phyloP scores from a whole-genome alignment of 2,113 vertebrate species.

The Prolemur simus region DNA sequence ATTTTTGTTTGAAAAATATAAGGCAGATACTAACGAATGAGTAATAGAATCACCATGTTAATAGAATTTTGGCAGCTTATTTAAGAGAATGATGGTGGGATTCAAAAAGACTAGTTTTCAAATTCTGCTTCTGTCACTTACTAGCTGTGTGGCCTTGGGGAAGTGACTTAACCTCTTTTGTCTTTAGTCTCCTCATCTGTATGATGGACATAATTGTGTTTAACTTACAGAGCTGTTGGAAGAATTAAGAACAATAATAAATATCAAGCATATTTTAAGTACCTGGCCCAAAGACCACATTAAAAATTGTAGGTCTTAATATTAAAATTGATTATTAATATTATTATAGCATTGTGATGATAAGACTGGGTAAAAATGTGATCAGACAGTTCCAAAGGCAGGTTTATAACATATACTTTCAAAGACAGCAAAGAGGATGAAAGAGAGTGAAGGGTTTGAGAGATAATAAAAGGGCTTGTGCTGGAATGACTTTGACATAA shows the following conservation, averaged over 20 bases:
- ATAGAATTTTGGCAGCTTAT: background rate
- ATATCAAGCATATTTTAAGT: background rate
- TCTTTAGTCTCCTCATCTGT: background rate
- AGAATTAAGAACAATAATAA: background rate
- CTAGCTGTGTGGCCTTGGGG: background rate
- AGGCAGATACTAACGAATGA: slow-evolving; percentile 2
- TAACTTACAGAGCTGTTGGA: background rate
- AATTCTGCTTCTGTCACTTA: background rate
- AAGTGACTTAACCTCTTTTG: background rate
- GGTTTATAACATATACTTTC: background rate
- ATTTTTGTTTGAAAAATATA: slow-evolving; percentile 31
- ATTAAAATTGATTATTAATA: background rate
- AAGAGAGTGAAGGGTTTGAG: background rate
- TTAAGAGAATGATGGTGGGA: background rate
- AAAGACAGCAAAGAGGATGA: background rate
- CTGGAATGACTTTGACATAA: background rate
- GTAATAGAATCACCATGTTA: background rate
- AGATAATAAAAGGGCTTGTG: background rate
- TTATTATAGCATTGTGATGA: background rate
- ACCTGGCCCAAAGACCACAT: background rate
- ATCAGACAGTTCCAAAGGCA: background rate
- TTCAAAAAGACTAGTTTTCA: background rate
- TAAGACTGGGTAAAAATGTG: background rate
- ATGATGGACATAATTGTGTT: background rate
- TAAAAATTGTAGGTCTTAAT: slow-evolving; percentile 16